Evolutionary conservation across 2,888 invertebrate species (phyloP).

Genomic region (Sycophila texana): DNA sequence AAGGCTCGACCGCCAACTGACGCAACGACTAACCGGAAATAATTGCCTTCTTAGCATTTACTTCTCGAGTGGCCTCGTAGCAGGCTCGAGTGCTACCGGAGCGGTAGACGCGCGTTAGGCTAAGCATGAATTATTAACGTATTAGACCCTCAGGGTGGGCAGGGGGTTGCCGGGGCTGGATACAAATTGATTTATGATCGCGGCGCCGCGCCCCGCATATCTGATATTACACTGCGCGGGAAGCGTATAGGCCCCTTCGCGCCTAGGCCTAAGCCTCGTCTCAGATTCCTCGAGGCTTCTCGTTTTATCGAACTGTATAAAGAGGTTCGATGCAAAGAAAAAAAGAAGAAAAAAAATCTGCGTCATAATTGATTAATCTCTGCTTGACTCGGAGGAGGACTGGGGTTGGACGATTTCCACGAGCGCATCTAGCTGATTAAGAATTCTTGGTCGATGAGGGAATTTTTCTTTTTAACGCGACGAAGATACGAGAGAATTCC

Average conservation of each 20-base stretch:
- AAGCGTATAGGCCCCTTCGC: constrained; percentile 44
- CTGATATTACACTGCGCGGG: constrained; percentile 62
- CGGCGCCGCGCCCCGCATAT: constrained; percentile 70
- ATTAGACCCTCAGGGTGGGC: constrained; percentile 63
- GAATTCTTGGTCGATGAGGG: constrained; percentile 23
- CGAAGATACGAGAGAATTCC: background rate
- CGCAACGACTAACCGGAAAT: constrained; percentile 4
- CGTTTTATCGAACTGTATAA: background rate
- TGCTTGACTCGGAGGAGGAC: background rate
- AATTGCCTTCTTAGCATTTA: constrained; percentile 26
- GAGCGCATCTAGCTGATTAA: background rate
- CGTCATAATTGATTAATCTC: constrained; percentile 47
- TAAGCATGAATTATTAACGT: constrained; percentile 75
- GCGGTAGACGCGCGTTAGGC: constrained; percentile 62
- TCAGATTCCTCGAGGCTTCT: constrained; percentile 4
- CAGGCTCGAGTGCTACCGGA: too few relatives aligned
- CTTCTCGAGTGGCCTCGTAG: constrained; percentile 27
- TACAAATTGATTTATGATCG: constrained; percentile 75
- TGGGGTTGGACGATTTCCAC: constrained; percentile 44
- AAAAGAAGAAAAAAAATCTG: constrained; percentile 40
- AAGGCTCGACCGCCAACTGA: too few relatives aligned
- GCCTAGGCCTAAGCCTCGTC: constrained; percentile 59
- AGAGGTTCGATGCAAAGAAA: constrained; percentile 2
- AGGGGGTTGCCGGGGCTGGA: constrained; percentile 56
- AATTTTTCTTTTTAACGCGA: constrained; percentile 16